Evolutionary conservation across 2,113 vertebrate species (phyloP).

Genomic region (Eurypyga helias): DNA sequence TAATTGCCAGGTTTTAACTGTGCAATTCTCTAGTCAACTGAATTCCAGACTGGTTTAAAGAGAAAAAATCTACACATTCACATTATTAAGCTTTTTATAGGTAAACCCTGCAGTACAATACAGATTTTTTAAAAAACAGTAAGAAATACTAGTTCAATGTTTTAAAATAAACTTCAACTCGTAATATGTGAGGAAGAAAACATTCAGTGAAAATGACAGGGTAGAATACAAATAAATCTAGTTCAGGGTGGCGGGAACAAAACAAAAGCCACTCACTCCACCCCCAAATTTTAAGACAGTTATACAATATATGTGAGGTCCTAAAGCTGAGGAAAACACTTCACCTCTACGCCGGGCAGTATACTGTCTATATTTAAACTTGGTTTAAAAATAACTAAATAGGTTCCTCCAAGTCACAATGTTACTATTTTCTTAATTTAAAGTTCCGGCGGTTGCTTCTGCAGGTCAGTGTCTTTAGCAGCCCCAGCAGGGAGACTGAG

Average conservation of each 20-base stretch:
- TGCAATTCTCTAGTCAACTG: neutral
- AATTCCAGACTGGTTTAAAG: neutral
- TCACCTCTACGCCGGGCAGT: rapidly evolving
- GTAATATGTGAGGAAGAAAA: neutral
- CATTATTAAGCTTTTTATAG: neutral
- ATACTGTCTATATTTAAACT: neutral
- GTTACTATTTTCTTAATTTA: neutral
- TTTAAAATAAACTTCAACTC: neutral
- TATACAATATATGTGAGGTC: neutral
- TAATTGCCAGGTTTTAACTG: neutral
- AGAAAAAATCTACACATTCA: neutral
- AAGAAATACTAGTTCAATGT: neutral
- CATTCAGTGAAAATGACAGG: neutral
- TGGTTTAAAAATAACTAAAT: neutral
- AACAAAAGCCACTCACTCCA: neutral
- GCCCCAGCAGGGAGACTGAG: neutral
- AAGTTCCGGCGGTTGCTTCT: neutral
- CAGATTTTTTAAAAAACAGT: neutral
- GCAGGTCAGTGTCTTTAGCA: neutral
- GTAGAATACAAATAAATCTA: neutral
- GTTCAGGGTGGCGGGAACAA: rapidly evolving
- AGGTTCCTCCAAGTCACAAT: neutral
- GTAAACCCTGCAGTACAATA: neutral
- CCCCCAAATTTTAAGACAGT: neutral
- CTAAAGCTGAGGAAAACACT: neutral